Evolutionary conservation across 2,113 vertebrate species (phyloP).

Genomic region (Malurus elegans): DNA sequence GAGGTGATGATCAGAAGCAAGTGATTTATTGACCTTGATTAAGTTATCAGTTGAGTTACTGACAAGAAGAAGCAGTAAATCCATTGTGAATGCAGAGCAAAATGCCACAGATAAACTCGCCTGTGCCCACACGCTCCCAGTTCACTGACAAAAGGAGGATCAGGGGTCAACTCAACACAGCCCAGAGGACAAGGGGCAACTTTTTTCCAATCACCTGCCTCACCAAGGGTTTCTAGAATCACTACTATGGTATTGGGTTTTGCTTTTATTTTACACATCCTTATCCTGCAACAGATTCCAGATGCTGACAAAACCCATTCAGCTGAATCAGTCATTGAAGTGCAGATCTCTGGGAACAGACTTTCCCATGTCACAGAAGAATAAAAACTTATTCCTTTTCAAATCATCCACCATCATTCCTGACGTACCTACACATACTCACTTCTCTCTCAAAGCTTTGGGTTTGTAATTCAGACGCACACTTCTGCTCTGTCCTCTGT

Average conservation of each 20-base stretch:
- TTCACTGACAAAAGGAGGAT: neutral
- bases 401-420: neutral
- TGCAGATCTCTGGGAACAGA: neutral
- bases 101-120: neutral
- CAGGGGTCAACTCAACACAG: neutral
- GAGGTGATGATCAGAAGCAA: neutral
- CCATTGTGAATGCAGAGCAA: neutral
- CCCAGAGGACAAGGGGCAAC: neutral
- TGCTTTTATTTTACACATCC: neutral
- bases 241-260: neutral
- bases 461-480: neutral
- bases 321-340: neutral
- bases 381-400: neutral
- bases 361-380: neutral
- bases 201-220: neutral
- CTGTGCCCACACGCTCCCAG: accelerated
- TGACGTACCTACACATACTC: neutral
- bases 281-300: neutral
- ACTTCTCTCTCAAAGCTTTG: neutral
- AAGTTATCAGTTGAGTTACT: neutral
- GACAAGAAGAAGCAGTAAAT: neutral
- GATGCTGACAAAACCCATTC: neutral
- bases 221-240: neutral
- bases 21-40: neutral
- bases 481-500: neutral